Percentiles rank a stretch among this genome's conserved stretches.
Evolutionary conservation across 2,113 vertebrate genomes (phyloP).

Genomic region (Grus americana): DNA sequence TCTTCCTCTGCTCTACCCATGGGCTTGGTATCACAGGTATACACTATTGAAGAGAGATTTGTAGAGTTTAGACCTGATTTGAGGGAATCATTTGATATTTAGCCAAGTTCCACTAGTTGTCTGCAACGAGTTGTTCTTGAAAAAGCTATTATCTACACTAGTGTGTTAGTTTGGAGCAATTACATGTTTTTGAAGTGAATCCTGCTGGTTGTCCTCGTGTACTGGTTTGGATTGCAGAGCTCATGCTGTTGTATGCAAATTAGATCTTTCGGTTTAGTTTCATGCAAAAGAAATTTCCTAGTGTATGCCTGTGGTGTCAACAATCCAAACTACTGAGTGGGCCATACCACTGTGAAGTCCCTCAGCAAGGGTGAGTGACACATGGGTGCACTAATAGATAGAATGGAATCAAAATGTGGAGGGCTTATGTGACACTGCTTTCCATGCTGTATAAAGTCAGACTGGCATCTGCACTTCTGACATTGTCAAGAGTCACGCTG

Average conservation of each 20-base stretch:
- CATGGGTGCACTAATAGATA: rapidly evolving
- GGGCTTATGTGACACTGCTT: background rate
- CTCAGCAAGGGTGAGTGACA: background rate
- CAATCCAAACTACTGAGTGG: background rate
- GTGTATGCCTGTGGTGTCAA: background rate
- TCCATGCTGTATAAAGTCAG: background rate
- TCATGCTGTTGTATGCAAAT: background rate
- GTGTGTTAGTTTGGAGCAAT: background rate
- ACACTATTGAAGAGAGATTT: background rate
- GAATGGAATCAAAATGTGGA: background rate
- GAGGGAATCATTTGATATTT: background rate
- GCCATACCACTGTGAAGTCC: background rate
- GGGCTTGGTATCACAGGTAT: background rate
- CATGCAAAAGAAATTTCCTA: background rate
- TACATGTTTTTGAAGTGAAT: background rate
- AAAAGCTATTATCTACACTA: background rate
- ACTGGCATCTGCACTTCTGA: background rate
- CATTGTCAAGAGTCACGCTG: background rate
- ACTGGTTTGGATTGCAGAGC: background rate
- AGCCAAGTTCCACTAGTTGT: background rate
- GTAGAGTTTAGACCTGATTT: background rate
- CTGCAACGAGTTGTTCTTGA: background rate
- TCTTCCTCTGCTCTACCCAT: background rate
- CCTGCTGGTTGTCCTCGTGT: background rate
- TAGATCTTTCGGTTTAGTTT: background rate